These are phyloP conservation scores for Drymodes brunneopygia DNA, from an alignment of 2,113 vertebrate genomes.

Conservation along the genomic window DNA sequence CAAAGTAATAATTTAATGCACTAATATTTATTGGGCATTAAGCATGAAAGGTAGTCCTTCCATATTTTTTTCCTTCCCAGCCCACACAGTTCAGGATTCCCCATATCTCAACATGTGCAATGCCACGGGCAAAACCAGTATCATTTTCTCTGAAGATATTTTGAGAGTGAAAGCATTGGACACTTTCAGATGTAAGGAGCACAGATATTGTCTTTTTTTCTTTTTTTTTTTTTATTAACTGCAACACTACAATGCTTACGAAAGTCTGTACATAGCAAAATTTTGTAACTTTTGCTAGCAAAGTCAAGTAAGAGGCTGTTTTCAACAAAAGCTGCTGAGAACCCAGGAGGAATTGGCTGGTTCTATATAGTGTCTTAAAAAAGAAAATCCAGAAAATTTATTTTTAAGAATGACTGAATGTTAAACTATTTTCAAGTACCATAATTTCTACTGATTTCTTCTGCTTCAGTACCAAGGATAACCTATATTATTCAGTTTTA, in stretches of 20 bases:
- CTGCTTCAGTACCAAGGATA: not conserved
- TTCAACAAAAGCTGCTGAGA: not conserved
- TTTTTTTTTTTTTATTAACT: not conserved
- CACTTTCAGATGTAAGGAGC: not conserved
- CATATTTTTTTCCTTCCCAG: not conserved
- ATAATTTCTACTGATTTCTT: not conserved
- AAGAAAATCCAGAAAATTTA: not conserved
- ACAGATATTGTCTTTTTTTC: not conserved
- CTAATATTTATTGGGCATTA: not conserved
- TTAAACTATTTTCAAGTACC: not conserved
- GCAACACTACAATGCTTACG: not conserved
- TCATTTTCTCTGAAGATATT: not conserved
- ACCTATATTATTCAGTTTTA: not conserved
- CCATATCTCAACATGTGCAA: not conserved
- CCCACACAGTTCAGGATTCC: not conserved
- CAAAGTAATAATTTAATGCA: not conserved
- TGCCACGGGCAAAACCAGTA: not conserved
- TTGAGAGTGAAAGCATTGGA: not conserved
- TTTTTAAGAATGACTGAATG: not conserved
- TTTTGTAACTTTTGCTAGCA: not conserved
- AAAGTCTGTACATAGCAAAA: not conserved
- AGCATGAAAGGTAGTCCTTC: not conserved
- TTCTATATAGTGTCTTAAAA: not conserved
- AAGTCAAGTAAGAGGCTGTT: not conserved
- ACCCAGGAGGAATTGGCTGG: not conserved